Base-by-base conservation (phyloP, 1,140 invertebrate genomes). In the Sipha flava region DNA sequence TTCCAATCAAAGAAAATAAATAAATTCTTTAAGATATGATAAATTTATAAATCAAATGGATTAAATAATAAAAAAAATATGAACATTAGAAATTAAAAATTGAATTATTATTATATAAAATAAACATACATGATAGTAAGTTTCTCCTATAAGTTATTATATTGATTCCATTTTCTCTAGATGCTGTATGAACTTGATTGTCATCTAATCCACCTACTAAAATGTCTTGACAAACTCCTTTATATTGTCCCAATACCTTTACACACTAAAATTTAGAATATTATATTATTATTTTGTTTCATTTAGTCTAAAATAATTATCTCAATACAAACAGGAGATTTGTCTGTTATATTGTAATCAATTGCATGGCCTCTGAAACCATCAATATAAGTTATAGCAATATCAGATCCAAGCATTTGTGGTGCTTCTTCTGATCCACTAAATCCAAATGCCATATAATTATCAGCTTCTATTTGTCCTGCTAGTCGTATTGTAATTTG, bases 371-470 rank as follows among this genome's bases (percentile, higher is more conserved):
- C 92, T 79, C 91, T 85, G 80, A 89, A 90, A 6, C 88, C 89
- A 84, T 94, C 90, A 83, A 92, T 91, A 83, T 91, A 92, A 1
- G 90, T 91, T 23, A 97, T 87, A 2, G 92, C 90, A 29, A 94
- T 91, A 88, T 97, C 95, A 2, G 92, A 89, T 34, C 94, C 94
- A 82, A 94, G 86, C 95, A 97, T 97, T 86, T 90, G 88, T 82
- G 92, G 91, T 68, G 87, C 87, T 5, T 87, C 87, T 4, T 87
- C 85, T 3, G 90, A 91, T 34, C 94, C 94, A 43, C 94, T 95
- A 21, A 95, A 85, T 45, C 95, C 95, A 85, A 95, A 96, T 21
- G 93, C 90, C 89, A 96, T 91, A 84, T 95, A 97, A 81, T 94
- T 93, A 82, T 92, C 87, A 82, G 92, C 89, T 0, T 84, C 91